Evolutionary conservation across 2,113 vertebrate genomes (phyloP), one percentile per base, ranked within the genome.

Genomic region (Vulpes lagopus): DNA sequence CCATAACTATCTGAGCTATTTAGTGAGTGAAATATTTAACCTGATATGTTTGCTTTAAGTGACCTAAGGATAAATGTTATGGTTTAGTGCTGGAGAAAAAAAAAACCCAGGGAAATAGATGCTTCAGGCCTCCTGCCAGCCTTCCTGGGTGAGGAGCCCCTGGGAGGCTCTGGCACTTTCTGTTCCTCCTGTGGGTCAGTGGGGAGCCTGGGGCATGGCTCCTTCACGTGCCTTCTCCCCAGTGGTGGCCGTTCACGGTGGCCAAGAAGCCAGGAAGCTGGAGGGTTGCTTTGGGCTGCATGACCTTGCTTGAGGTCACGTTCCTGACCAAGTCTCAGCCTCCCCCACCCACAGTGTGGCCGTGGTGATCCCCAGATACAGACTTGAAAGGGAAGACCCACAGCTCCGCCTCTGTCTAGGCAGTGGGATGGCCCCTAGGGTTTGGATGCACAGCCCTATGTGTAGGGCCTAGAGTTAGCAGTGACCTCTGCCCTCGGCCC

Each of bases 21-120:
- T 98, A 98, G 98, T 97, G 97, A 98, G 97, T 98, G 97, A 98
- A 98, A 98, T 98, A 98, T 98, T 98, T 96, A 98, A 97, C 95
- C 73, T 93, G 95, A 97, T 98, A 98, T 97, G 91, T 93, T 65
- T 98, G 83, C 30, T 79, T 89, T 97, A 95, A 83, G 95, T 93
- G 98, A 97, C 91, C 93, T 89, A 83, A 74, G 79, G 89, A 94
- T 94, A 82, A 92, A 94, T 12, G 80, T 43, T 91, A 51, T 9
- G 22, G 22, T 0, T 30, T 51, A 59, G 64, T 32, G 1, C 12
- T 64, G 51, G 83, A 51, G 53, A 71, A 15, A 32, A 43, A 43
- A 43, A 76, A n/a, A 86, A 57, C 14, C 0, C 0, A 53, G 60
- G 88, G 84, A 96, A 60, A 60, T 30, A 85, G 87, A 53, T 17